phyloP scores from a whole-genome alignment of 2,113 vertebrate species.

The Myocastor coypus region DNA sequence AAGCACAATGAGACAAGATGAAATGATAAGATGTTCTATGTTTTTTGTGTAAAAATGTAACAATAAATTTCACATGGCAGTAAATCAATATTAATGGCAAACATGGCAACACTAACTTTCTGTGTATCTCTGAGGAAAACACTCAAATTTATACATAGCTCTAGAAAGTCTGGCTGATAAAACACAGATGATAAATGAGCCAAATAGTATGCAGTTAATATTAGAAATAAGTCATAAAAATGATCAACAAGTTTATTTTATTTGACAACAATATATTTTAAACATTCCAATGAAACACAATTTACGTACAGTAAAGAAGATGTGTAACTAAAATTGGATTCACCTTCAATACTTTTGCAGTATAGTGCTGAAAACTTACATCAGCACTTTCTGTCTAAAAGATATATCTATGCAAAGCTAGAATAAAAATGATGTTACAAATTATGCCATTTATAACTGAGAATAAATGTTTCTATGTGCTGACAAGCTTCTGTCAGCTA shows the following conservation, averaged over 20 bases:
- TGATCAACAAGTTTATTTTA: neutral
- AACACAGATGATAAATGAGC: slow-evolving; percentile 42
- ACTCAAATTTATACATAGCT: slow-evolving; percentile 32
- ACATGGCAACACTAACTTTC: slow-evolving; percentile 20
- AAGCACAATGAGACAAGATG: neutral
- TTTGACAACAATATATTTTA: slow-evolving; percentile 54
- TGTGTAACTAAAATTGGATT: slow-evolving; percentile 38
- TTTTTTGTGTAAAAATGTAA: slow-evolving; percentile 59
- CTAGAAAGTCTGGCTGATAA: neutral
- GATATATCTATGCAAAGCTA: slow-evolving; percentile 54
- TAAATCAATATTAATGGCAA: slow-evolving; percentile 66
- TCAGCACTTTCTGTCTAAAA: slow-evolving; percentile 69
- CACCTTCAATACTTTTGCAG: slow-evolving; percentile 63
- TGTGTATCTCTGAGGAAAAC: slow-evolving; percentile 30
- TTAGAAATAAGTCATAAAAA: slow-evolving; percentile 49
- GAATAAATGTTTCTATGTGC: slow-evolving; percentile 68
- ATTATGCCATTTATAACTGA: slow-evolving; percentile 57
- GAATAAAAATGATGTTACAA: slow-evolving; percentile 62
- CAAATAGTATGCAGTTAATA: slow-evolving; percentile 44
- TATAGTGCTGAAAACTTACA: slow-evolving; percentile 1
- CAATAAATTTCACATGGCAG: slow-evolving; percentile 47
- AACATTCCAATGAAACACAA: slow-evolving; percentile 50
- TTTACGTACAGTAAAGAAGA: neutral
- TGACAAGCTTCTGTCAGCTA: slow-evolving; percentile 68
- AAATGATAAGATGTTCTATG: slow-evolving; percentile 53